Evolutionary conservation across 2,888 invertebrate genomes (phyloP), one percentile per base, ranked within the genome.

Genomic region (Mesodorylaimus sp.): DNA sequence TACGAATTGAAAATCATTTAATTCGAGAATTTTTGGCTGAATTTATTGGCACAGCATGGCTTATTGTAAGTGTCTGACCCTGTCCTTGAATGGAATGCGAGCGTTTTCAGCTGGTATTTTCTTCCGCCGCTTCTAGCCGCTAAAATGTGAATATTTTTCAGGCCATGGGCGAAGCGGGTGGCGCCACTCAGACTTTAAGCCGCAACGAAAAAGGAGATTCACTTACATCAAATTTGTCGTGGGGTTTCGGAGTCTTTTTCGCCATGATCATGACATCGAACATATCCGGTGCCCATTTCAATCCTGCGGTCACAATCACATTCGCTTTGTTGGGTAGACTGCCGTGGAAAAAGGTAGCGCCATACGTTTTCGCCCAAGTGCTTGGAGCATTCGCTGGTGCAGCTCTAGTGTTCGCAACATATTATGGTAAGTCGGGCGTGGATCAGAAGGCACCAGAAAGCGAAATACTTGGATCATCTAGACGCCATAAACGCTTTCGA

Each of bases 401-500:
- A 7, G 41, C 41, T 23, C 21, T 10, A 5, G 16, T 39, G 5
- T 39, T 19, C 21, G 41, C 41, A 7, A 23, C 21, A 19, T 39
- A 39, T 39, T 39, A 39, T 39, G 41, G 41, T 39, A n/a, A n/a
- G n/a, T n/a, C n/a, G n/a, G n/a, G n/a, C n/a, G n/a, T n/a, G n/a
- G n/a, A n/a, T n/a, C n/a, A n/a, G n/a, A n/a, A n/a, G n/a, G n/a
- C n/a, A n/a, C n/a, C n/a, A n/a, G n/a, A n/a, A n/a, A n/a, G n/a
- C n/a, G n/a, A n/a, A n/a, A n/a, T n/a, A n/a, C n/a, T n/a, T n/a
- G n/a, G n/a, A n/a, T n/a, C n/a, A n/a, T n/a, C 43, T 45, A 63
- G 62, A 62, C 50, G 60, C 59, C 1, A 60, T 70, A 32, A 58
- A 62, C 29, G 54, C 61, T 43, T 69, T 60, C 56, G 69, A 69